Conservation (phyloP, 2,888 invertebrate genomes). For the Caenorhabditis sp. region DNA sequence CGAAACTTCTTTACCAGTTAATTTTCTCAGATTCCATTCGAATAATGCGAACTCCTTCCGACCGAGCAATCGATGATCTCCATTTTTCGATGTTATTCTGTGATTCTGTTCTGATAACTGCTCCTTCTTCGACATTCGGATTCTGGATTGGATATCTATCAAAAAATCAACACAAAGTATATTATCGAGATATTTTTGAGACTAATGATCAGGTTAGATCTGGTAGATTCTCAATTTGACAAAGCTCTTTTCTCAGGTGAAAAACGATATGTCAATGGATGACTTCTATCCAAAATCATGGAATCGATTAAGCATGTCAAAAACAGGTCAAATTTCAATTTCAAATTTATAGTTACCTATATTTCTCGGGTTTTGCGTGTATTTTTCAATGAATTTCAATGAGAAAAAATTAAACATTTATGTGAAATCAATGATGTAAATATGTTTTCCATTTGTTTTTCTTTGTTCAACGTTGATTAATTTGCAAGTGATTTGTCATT, state of each 20-base stretch:
- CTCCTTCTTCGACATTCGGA: conserved; percentile 31
- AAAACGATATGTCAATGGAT: conserved; percentile 19
- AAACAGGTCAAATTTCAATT: conserved; percentile 5
- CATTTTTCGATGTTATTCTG: conserved; percentile 23
- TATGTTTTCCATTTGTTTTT: no score
- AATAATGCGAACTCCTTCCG: background rate
- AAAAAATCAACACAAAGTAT: conserved; percentile 20
- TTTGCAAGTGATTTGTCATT: no score
- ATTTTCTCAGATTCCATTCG: background rate
- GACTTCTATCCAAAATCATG: conserved; percentile 30
- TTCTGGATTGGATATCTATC: conserved; percentile 38
- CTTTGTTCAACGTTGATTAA: no score
- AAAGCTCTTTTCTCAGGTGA: conserved; percentile 18
- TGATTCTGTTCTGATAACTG: conserved; percentile 34
- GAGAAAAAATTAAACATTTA: no score
- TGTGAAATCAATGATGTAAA: no score
- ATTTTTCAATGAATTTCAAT: no score
- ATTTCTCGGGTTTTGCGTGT: no score
- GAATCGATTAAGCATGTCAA: conserved; percentile 18
- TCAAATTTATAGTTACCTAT: background rate
- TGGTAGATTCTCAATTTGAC: background rate
- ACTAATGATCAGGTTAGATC: conserved; percentile 17
- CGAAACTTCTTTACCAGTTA: no score
- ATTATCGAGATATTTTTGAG: conserved; percentile 28
- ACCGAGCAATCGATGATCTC: conserved; percentile 19